phyloP scores from a whole-genome alignment of 2,113 vertebrate genomes.

The Aramus guarauna region DNA sequence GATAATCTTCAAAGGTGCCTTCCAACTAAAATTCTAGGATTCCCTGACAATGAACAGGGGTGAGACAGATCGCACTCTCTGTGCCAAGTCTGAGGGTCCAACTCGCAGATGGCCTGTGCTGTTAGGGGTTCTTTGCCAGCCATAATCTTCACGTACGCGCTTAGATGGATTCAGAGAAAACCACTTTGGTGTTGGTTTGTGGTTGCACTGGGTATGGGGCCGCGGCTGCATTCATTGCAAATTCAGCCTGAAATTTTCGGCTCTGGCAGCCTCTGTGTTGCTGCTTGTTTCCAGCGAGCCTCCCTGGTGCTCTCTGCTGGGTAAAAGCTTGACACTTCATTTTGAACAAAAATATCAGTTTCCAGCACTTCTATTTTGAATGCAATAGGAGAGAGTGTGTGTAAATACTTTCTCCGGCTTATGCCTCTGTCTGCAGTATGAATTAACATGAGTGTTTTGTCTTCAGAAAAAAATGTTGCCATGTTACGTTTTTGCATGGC shows the following conservation, averaged over 20 bases:
- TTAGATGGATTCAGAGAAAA: background rate
- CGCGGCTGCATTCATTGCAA: background rate
- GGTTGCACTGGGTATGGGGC: background rate
- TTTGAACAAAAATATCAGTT: slow-evolving; percentile 12
- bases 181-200: background rate
- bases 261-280: background rate
- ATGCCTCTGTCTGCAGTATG: background rate
- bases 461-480: background rate
- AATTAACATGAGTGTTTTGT: slow-evolving; percentile 31
- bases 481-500: background rate
- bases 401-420: background rate
- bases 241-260: background rate
- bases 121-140: background rate
- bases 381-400: background rate
- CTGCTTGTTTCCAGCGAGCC: background rate
- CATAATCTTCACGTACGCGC: background rate
- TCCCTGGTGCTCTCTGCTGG: background rate
- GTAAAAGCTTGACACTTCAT: background rate
- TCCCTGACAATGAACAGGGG: background rate
- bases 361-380: slow-evolving; percentile 2
- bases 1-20: background rate
- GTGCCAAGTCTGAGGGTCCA: background rate
- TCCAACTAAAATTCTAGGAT: background rate
- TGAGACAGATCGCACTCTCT: background rate
- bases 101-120: background rate